Evolutionary conservation across 1,140 invertebrate genomes (phyloP), one percentile per base, ranked within the genome.

Genomic region (Condylostylus longicornis): DNA sequence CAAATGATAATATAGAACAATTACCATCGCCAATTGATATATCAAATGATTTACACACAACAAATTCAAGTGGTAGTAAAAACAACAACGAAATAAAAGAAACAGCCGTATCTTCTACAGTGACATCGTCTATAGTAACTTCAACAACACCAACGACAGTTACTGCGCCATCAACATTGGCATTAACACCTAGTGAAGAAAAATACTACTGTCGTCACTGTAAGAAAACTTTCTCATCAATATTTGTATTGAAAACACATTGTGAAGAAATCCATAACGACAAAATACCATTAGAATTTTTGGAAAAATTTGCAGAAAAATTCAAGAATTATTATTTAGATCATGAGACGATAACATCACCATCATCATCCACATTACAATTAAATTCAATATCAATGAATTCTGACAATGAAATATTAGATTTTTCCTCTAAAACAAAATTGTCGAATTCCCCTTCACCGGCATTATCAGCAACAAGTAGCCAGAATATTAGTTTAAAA

Each of bases 231-330:
- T 94, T 95, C 64, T 90, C 86, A 46, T 90, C 85, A 67, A 82
- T 93, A 40, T 94, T 89, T 79, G 87, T 94, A 41, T 67, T 95
- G 54, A 94, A 94, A 64, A 82, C 87, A 45, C 89, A 96, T 62
- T 85, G 84, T 65, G 89, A 95, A 70, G 88, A 94, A 70, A 78
- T 90, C 42, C 90, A 95, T 64, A 81, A 83, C 53, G 80, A 87
- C 58, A 68, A 89, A 58, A 83, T 95, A 37, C 87, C 88, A 10
- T 66, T 83, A 17, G 81, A 89, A 51, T 81, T 85, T 52, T 68
- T 94, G 30, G 87, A 93, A 65, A 79, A 85, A 58, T 91, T 90
- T 64, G 85, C 86, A 20, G 81, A 90, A 62, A 80, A 85, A 49
- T 86, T 87, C 51, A 84, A 85, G 62, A 76, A 71, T 48, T 82